These are phyloP conservation scores for Muraenolepis orangiensis DNA, from an alignment of 2,797 vertebrate species.

Conservation along the genomic window DNA sequence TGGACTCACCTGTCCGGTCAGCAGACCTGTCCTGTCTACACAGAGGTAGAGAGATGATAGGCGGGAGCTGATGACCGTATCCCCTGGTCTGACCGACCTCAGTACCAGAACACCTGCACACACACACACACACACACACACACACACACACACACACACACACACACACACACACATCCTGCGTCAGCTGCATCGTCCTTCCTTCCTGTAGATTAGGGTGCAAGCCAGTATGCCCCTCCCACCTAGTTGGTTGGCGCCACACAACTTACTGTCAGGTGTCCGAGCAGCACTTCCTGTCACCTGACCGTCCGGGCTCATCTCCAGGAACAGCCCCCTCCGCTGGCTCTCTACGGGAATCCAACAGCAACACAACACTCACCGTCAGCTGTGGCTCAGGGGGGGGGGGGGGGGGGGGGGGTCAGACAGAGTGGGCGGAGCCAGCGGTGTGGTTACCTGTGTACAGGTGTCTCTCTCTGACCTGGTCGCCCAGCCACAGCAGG, in stretches of 20 bases:
- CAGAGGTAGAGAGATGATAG: constrained; percentile 69
- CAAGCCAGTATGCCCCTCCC: not conserved
- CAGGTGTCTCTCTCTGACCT: constrained; percentile 69
- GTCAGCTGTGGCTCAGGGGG: not conserved
- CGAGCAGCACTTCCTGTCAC: constrained; percentile 61
- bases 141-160: constrained; percentile 27
- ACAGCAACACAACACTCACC: not conserved
- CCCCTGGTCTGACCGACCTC: constrained; percentile 61
- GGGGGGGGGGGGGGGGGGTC: not conserved
- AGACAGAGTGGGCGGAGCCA: no score
- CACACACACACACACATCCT: not conserved
- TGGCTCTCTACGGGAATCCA: constrained; percentile 61
- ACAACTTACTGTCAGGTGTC: constrained; percentile 64
- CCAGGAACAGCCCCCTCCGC: constrained; percentile 66
- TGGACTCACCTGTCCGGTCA: constrained; percentile 65
- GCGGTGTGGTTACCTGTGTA: constrained; percentile 67
- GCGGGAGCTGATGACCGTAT: constrained; percentile 60
- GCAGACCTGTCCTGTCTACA: constrained; percentile 54
- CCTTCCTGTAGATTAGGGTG: not conserved
- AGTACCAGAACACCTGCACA: constrained; percentile 70
- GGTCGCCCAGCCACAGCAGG: constrained; percentile 56
- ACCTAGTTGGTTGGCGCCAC: not conserved
- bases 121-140: constrained; percentile 1
- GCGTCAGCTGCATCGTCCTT: not conserved
- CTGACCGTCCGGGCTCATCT: constrained; percentile 66